A percentile compares a stretch with the other conserved stretches of the same genome.
These are phyloP conservation scores for Shinisaurus crocodilurus DNA, from an alignment of 2,113 vertebrate species.

Conservation along the genomic window DNA sequence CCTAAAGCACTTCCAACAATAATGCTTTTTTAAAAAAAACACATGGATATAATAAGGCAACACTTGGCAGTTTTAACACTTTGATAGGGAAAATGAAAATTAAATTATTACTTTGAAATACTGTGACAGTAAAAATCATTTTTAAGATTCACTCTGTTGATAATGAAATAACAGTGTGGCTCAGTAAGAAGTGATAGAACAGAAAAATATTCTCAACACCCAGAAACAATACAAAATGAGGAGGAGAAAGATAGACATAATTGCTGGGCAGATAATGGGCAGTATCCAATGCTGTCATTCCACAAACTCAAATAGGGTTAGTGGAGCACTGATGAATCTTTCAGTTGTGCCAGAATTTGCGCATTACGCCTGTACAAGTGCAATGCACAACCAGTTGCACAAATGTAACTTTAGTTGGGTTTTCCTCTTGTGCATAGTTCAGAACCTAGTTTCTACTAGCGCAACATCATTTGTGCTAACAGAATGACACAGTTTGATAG, in stretches of 20 bases:
- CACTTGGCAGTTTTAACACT: constrained; percentile 21
- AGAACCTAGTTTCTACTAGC: too few relatives aligned
- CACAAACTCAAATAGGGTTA: too few relatives aligned
- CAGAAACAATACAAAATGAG: constrained; percentile 65
- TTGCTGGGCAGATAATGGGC: too few relatives aligned
- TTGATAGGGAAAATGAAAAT: constrained; percentile 45
- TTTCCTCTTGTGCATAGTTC: too few relatives aligned
- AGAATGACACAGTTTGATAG: too few relatives aligned
- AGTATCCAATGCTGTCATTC: too few relatives aligned
- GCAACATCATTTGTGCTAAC: too few relatives aligned
- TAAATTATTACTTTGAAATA: constrained; percentile 51
- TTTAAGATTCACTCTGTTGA: constrained; percentile 51
- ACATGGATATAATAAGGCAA: constrained; percentile 2
- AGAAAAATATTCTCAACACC: constrained; percentile 62
- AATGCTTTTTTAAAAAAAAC: constrained; percentile 1
- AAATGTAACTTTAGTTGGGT: too few relatives aligned
- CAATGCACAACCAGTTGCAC: too few relatives aligned
- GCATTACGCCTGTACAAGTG: too few relatives aligned
- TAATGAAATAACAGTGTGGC: constrained; percentile 48
- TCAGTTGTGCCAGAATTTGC: too few relatives aligned
- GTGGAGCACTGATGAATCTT: too few relatives aligned
- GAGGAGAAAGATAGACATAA: constrained; percentile 27
- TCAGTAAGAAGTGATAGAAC: constrained; percentile 56
- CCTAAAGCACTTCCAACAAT: constrained; percentile 7
- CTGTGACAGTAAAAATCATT: constrained; percentile 50